These are phyloP conservation scores for Drosophila mimetica DNA, from an alignment of 2,888 invertebrate genomes.

Conservation along the genomic window DNA sequence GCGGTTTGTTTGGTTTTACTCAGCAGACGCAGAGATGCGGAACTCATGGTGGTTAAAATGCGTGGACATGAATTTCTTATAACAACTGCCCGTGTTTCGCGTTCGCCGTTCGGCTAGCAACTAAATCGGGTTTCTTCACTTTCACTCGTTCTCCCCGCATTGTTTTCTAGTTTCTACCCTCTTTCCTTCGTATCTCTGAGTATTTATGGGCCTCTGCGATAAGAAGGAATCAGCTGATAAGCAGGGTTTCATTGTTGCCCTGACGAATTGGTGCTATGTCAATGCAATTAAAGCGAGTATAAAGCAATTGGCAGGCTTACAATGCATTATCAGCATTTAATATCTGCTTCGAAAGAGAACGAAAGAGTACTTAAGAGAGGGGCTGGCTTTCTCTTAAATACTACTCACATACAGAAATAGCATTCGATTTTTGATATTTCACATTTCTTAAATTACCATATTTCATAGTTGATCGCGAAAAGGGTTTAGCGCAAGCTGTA, in stretches of 20 bases:
- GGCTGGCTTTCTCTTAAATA: conserved; percentile 5
- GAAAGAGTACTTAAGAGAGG: not conserved
- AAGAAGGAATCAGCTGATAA: conserved; percentile 13
- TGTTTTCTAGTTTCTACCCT: not conserved
- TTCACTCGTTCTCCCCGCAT: conserved; percentile 9
- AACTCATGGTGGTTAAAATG: conserved; percentile 44
- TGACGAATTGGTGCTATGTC: conserved; percentile 11
- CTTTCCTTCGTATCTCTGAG: not conserved
- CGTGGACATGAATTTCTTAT: not conserved
- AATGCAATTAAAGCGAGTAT: conserved; percentile 9
- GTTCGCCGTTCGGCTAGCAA: conserved; percentile 43
- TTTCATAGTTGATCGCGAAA: not conserved
- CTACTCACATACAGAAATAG: not conserved
- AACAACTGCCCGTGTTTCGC: conserved; percentile 15
- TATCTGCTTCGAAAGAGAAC: not conserved
- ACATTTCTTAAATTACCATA: not conserved
- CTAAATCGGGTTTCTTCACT: conserved; percentile 45
- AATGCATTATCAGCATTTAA: conserved; percentile 8
- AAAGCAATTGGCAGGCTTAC: not conserved
- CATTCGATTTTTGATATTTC: too few species aligned
- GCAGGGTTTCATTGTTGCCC: not conserved
- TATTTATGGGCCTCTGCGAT: conserved; percentile 8
- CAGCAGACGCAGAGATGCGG: conserved; percentile 46
- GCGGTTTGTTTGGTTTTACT: conserved; percentile 63
- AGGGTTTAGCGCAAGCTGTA: not conserved